Evolutionary conservation across 2,888 invertebrate genomes (phyloP), one percentile per base, ranked within the genome.

Genomic region (Helleia helle): DNA sequence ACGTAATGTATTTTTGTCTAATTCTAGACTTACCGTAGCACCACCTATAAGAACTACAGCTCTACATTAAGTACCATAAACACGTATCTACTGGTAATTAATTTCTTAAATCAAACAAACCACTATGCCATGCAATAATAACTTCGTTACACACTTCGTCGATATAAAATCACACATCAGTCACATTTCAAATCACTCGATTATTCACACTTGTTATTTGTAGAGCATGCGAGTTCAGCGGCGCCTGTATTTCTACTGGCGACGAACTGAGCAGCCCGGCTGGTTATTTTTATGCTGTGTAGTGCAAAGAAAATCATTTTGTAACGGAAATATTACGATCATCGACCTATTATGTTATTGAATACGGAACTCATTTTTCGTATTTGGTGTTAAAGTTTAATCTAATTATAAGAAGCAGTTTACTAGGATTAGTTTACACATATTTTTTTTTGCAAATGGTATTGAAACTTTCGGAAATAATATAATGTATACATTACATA

Each of bases 241-340:
- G 52, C 54, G 58, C 50, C 51, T 47, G 39, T 47, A 40, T 51
- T 43, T 42, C 46, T 40, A 64, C 65, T 64, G 64, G 54, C 52
- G 40, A n/a, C 52, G 58, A 50, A 54, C 59, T 58, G 56, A 65
- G 66, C 64, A 67, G 67, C 83, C 83, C 83, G 79, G 84, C 70
- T 64, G 62, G 71, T 73, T 84, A 84, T 83, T 83, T 83, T 76
- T 50, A 81, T 81, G 74, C 83, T 80, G 71, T 80, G 71, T 70
- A 71, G 72, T 73, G 73, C 67, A 74, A 62, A 77, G 69, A 74
- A 80, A 79, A 71, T 73, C 65, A 71, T 67, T 73, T 74, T 71
- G 73, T 72, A 75, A 75, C 70, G 72, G 74, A 80, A 81, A 77
- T 76, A 77, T 75, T 68, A 84, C 84, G 84, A 83, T 80, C 81